phyloP scores from a whole-genome alignment of 1,140 invertebrate genomes.

The Mamestra configurata region DNA sequence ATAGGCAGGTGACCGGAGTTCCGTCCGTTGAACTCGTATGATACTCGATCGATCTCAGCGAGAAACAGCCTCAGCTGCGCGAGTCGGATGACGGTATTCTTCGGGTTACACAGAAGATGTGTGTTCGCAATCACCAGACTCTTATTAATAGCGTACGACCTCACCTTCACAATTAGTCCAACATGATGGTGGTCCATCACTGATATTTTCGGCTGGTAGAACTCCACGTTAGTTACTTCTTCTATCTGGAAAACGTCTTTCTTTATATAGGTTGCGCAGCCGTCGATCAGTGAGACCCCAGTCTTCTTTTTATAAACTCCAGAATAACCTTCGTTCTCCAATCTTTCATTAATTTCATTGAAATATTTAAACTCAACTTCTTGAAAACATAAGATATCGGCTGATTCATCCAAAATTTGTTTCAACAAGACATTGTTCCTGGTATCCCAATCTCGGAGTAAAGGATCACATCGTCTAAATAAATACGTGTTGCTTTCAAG shows the following conservation, averaged over 20 bases:
- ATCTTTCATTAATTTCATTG: neutral
- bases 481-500: neutral
- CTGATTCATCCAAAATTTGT: neutral
- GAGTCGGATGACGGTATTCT: neutral
- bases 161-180: neutral
- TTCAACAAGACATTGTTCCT: neutral
- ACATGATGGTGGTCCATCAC: neutral
- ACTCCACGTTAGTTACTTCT: conserved; percentile 7
- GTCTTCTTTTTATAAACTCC: conserved; percentile 23
- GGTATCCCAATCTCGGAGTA: neutral
- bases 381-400: conserved; percentile 16
- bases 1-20: conserved; percentile 15
- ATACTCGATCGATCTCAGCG: conserved; percentile 26
- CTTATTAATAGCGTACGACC: neutral
- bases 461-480: neutral
- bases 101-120: neutral
- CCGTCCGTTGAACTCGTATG: conserved; percentile 1
- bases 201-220: conserved; percentile 1
- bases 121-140: conserved; percentile 1
- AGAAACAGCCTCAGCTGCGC: conserved; percentile 25
- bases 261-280: conserved; percentile 15
- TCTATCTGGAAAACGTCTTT: neutral
- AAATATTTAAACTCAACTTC: neutral
- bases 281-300: neutral
- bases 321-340: neutral